phyloP scores from a whole-genome alignment of 2,797 vertebrate genomes.

The Dendrocincla fuliginosa region DNA sequence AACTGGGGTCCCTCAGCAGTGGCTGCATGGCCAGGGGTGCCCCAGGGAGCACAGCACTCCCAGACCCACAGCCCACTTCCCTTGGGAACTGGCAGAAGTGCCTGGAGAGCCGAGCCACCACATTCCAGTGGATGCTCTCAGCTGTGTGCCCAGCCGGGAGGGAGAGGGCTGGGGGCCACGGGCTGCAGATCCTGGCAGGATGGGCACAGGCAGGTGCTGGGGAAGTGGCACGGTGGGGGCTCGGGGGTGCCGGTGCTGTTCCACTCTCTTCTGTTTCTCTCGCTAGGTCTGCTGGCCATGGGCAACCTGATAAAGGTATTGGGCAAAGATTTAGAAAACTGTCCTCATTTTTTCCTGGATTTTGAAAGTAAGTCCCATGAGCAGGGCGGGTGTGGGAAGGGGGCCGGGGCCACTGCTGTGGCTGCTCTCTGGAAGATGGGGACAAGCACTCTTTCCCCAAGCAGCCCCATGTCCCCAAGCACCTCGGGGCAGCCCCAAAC shows the following conservation, averaged over 20 bases:
- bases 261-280: conserved; percentile 82
- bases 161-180: background rate
- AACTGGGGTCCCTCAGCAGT: background rate
- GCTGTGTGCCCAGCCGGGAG: accelerated
- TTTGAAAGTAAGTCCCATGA: conserved; percentile 93
- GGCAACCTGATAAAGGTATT: conserved; percentile 99
- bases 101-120: background rate
- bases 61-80: background rate
- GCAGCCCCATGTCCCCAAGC: background rate
- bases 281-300: conserved; percentile 91
- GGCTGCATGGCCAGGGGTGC: background rate
- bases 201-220: background rate
- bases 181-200: background rate
- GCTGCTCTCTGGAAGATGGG: background rate
- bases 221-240: background rate
- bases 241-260: background rate
- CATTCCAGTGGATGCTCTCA: background rate
- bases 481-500: background rate
- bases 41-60: background rate
- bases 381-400: conserved; percentile 59
- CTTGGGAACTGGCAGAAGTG: background rate
- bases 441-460: background rate
- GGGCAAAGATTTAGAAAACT: conserved; percentile 99
- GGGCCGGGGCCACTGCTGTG: conserved; percentile 9
- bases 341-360: conserved; percentile 99